These are phyloP conservation scores for Chelmon rostratus DNA, from an alignment of 2,797 vertebrate genomes.

Conservation along the genomic window DNA sequence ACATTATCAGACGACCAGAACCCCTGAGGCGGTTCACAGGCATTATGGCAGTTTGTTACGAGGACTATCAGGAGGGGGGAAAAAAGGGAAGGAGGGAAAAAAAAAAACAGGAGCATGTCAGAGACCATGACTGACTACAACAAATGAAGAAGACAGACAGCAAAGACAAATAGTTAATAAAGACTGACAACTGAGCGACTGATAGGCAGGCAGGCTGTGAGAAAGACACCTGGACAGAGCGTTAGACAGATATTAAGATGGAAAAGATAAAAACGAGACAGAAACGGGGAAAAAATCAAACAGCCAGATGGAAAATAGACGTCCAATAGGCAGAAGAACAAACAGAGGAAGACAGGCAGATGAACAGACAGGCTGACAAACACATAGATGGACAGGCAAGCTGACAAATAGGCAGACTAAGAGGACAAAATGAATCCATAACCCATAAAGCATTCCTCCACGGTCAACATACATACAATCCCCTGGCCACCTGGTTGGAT, in stretches of 20 bases:
- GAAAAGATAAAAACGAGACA: conserved; percentile 34
- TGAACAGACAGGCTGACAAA: conserved; percentile 55
- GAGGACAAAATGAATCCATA: conserved; percentile 74
- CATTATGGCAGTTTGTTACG: conserved; percentile 62
- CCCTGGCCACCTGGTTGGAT: conserved; percentile 74
- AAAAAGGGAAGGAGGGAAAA: not conserved
- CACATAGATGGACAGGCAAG: conserved; percentile 56
- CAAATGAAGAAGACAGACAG: conserved; percentile 50
- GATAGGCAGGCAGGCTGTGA: conserved; percentile 19
- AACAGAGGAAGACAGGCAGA: conserved; percentile 51
- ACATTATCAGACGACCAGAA: conserved; percentile 68
- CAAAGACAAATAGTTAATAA: conserved; percentile 48
- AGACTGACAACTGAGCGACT: conserved; percentile 53
- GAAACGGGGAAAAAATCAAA: conserved; percentile 1
- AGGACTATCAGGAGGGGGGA: conserved; percentile 21
- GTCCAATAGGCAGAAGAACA: conserved; percentile 44
- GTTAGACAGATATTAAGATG: conserved; percentile 49
- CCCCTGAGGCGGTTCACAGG: conserved; percentile 62
- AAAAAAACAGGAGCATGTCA: conserved; percentile 20
- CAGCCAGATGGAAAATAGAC: conserved; percentile 61
- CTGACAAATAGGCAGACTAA: conserved; percentile 66
- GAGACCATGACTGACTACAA: conserved; percentile 42
- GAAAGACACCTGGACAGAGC: conserved; percentile 43
- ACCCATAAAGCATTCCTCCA: conserved; percentile 63
- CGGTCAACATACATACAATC: conserved; percentile 76